phyloP scores from a whole-genome alignment of 2,113 vertebrate genomes.

The Hystrix brachyura region DNA sequence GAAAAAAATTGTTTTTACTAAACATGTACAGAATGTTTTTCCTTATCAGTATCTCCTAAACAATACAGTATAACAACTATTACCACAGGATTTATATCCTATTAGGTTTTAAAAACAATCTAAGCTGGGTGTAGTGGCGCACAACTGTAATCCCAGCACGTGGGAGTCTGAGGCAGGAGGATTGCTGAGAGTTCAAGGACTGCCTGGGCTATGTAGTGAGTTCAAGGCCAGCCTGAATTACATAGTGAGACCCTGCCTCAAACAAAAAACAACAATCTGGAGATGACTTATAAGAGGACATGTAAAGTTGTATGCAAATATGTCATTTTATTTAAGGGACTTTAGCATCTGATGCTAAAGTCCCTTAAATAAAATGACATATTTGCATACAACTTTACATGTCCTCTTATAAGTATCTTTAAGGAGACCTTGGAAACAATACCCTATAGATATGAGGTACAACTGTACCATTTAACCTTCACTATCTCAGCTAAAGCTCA shows the following conservation, averaged over 20 bases:
- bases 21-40: background rate
- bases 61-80: background rate
- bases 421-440: background rate
- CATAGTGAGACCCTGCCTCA: too few relatives aligned
- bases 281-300: background rate
- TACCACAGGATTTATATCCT: background rate
- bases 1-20: background rate
- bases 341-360: too few relatives aligned
- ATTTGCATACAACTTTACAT: too few relatives aligned
- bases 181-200: too few relatives aligned
- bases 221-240: too few relatives aligned
- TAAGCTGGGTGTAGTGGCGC: too few relatives aligned
- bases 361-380: too few relatives aligned
- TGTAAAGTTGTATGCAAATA: background rate
- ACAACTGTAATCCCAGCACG: too few relatives aligned
- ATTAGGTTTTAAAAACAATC: background rate
- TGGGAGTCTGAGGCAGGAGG: too few relatives aligned
- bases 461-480: background rate
- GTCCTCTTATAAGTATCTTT: too few relatives aligned
- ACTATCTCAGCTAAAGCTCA: background rate
- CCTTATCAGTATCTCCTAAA: background rate
- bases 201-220: too few relatives aligned
- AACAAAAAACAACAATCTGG: too few relatives aligned
- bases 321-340: background rate
- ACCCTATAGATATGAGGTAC: background rate